Base-by-base conservation (phyloP, 2,113 vertebrate genomes). In the Sorex araneus region DNA sequence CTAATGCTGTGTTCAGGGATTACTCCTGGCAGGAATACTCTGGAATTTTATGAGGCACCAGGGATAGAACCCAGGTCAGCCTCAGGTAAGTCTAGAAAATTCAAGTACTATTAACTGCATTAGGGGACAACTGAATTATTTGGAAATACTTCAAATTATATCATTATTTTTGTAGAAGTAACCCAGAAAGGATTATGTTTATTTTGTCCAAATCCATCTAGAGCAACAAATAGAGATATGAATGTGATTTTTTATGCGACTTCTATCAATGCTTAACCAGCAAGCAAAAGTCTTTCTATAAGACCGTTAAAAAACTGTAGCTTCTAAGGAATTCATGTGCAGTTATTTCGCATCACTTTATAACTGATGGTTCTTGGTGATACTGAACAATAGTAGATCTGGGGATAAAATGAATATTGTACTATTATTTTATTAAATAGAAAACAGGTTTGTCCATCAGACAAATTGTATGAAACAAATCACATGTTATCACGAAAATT, bases 261-360 rank as follows among this genome's bases (percentile, higher is more conserved):
- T 77, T 92, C 57, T 78, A 15, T 78, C 82, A 92, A 84, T 77
- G 25, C 50, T 47, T 90, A 83, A 75, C 25, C 16, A 78, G 11
- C 93, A 70, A 77, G 93, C 90, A 80, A 34, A 86, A 90, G 87
- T 69, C 18, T 87, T 79, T 87, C 23, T 93, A 6, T 84, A 84
- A 91, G 25, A 82, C 12, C 93, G 47, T 84, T n/a, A 94, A 36
- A 8, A 84, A 76, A 73, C 9, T 79, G 3, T 90, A 23, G 1
- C 87, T 90, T 92, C 70, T 94, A 84, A 69, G 81, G 45, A 40
- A 82, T 79, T 95, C 36, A 43, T 75, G 7, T 84, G 84, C 16
- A 80, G 25, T 63, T 60, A 45, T 83, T 95, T 92, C 95, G 18
- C 40, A 57, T 90, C 83, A 23, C 23, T 94, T 91, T 83, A 91